phyloP scores from a whole-genome alignment of 2,797 vertebrate species.

The Taeniopygia guttata region DNA sequence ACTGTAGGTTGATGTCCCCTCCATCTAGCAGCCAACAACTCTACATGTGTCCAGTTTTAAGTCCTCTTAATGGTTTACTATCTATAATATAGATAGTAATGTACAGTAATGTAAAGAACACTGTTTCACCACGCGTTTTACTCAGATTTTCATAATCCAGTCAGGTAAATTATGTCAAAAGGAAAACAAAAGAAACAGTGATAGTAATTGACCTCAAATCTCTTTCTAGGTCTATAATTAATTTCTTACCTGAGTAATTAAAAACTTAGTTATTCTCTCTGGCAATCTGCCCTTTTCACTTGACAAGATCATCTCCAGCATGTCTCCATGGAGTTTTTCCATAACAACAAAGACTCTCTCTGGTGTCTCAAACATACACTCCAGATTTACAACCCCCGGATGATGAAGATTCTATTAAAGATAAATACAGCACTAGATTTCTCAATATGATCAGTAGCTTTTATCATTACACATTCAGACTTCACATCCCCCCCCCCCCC shows the following conservation, averaged over 20 bases:
- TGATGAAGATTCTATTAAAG: constrained; percentile 90
- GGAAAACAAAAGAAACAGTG: constrained; percentile 22
- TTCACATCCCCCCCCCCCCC: background rate
- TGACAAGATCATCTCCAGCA: constrained; percentile 98
- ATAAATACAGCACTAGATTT: constrained; percentile 63
- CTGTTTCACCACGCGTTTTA: background rate
- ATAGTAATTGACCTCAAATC: constrained; percentile 48
- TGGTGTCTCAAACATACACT: constrained; percentile 96
- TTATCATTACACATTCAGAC: constrained; percentile 13
- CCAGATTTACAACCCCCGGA: constrained; percentile 93
- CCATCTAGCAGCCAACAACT: background rate
- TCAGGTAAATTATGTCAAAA: background rate
- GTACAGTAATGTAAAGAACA: background rate
- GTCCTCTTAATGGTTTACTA: background rate
- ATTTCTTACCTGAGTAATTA: constrained; percentile 89
- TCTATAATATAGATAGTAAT: background rate
- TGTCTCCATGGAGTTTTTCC: constrained; percentile 98
- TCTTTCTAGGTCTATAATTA: constrained; percentile 37
- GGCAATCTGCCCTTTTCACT: constrained; percentile 95
- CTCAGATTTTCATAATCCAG: background rate
- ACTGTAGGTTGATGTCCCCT: background rate
- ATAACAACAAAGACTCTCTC: constrained; percentile 97
- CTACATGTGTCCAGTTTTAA: background rate
- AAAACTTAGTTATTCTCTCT: constrained; percentile 93
- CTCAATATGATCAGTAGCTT: constrained; percentile 37